Conservation (phyloP, 2,797 vertebrate species). For the Pangasius mekongensis region DNA sequence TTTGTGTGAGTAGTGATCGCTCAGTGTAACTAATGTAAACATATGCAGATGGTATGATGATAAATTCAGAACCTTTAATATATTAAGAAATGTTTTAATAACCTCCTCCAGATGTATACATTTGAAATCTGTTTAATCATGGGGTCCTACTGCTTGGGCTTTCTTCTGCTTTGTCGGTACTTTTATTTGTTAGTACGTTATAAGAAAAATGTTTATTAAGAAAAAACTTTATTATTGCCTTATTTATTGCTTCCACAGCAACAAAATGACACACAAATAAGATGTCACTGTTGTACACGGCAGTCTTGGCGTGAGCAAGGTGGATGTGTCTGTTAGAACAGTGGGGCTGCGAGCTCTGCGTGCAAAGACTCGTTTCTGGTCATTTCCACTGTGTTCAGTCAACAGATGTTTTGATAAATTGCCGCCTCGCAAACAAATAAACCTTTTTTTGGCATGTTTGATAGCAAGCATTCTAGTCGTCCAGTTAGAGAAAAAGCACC, state of each 20-base stretch:
- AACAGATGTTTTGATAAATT: not conserved
- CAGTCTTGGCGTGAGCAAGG: not conserved
- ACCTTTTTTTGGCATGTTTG: not conserved
- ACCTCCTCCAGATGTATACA: not conserved
- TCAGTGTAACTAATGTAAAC: no score
- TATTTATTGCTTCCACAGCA: not conserved
- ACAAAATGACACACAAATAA: not conserved
- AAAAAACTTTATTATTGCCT: not conserved
- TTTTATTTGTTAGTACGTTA: not conserved
- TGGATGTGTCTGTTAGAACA: not conserved
- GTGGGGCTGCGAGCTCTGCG: not conserved
- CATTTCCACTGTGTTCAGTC: not conserved
- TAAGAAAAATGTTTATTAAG: not conserved
- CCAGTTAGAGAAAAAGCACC: not conserved
- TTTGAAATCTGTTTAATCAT: no score
- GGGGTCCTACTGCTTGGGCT: no score
- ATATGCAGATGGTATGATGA: no score
- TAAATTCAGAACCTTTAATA: no score
- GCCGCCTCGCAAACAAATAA: not conserved
- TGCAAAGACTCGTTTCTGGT: no score
- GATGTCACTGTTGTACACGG: not conserved
- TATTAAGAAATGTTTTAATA: no score
- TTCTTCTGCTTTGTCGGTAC: no score
- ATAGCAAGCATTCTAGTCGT: not conserved
- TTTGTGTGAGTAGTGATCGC: no score